A percentile compares a stretch with the other conserved stretches of the same genome.
Conservation (phyloP, 1,140 invertebrate species). For the Aphelenchoides besseyi region DNA sequence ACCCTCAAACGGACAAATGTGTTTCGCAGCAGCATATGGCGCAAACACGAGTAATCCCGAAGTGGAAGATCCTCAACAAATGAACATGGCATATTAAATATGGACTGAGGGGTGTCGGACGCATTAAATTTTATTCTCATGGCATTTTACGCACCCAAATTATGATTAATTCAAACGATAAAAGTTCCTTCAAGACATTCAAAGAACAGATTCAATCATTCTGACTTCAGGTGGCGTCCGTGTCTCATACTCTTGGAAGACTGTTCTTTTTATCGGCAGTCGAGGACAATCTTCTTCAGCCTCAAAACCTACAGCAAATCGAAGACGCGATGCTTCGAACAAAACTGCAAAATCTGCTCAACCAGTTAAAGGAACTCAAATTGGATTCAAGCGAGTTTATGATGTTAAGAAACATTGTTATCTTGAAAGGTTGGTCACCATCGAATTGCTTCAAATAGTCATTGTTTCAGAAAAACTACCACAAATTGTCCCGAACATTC, state of each 20-base stretch:
- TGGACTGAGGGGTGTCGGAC: background rate
- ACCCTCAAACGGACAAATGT: background rate
- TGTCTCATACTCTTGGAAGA: conserved; percentile 7
- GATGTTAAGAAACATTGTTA: background rate
- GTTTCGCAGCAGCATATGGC: background rate
- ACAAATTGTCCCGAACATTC: background rate
- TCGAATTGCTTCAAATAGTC: background rate
- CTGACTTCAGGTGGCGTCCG: background rate
- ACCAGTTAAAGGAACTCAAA: conserved; percentile 7
- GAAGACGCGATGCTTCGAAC: background rate
- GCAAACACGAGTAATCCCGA: conserved; percentile 5
- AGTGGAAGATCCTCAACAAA: background rate
- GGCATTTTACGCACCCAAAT: no score
- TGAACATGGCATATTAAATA: background rate
- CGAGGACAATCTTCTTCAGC: background rate
- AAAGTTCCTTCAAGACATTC: no score
- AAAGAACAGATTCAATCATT: background rate
- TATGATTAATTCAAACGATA: no score
- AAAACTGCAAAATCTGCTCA: background rate
- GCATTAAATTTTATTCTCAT: no score
- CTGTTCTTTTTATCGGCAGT: conserved; percentile 12
- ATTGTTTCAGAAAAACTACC: conserved; percentile 19
- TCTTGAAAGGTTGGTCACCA: conserved; percentile 14
- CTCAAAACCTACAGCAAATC: background rate
- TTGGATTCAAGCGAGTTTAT: conserved; percentile 10